A percentile compares a stretch with the other conserved stretches of the same genome.
Evolutionary conservation across 2,888 invertebrate species (phyloP).

Genomic region (Phyllotreta cruciferae): DNA sequence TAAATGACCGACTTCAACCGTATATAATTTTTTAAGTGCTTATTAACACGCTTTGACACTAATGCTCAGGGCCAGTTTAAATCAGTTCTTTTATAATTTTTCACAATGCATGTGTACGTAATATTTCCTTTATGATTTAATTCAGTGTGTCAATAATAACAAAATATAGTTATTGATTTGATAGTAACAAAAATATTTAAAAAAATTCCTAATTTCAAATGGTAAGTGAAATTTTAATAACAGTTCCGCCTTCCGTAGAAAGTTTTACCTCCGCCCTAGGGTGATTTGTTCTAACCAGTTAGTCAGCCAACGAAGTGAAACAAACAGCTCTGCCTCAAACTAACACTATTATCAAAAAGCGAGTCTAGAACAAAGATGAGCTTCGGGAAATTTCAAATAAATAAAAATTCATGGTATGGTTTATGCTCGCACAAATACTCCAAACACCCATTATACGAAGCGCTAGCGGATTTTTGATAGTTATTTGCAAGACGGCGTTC

Average conservation of each 20-base stretch:
- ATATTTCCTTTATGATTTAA: no score
- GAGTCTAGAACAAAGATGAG: conserved; percentile 45
- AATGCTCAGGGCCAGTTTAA: conserved; percentile 8
- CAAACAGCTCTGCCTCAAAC: conserved; percentile 52
- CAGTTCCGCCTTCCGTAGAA: conserved; percentile 14
- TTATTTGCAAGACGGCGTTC: conserved; percentile 26
- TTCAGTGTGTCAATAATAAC: no score
- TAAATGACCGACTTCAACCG: conserved; percentile 32
- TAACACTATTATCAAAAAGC: conserved; percentile 53
- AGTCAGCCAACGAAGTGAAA: conserved; percentile 59
- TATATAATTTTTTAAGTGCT: conserved; percentile 29
- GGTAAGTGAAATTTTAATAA: neutral
- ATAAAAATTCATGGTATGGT: conserved; percentile 50
- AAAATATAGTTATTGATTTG: no score
- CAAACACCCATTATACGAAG: conserved; percentile 53
- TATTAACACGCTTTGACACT: conserved; percentile 30
- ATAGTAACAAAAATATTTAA: neutral
- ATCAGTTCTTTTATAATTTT: neutral
- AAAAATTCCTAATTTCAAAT: neutral
- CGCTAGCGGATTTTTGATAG: conserved; percentile 49
- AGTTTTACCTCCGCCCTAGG: conserved; percentile 20
- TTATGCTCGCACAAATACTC: conserved; percentile 47
- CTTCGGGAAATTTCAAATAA: conserved; percentile 35
- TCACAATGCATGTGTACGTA: no score
- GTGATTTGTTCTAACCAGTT: conserved; percentile 61